These are phyloP conservation scores for Kryptolebias ocellatus DNA, from an alignment of 2,797 vertebrate species.

Conservation along the genomic window DNA sequence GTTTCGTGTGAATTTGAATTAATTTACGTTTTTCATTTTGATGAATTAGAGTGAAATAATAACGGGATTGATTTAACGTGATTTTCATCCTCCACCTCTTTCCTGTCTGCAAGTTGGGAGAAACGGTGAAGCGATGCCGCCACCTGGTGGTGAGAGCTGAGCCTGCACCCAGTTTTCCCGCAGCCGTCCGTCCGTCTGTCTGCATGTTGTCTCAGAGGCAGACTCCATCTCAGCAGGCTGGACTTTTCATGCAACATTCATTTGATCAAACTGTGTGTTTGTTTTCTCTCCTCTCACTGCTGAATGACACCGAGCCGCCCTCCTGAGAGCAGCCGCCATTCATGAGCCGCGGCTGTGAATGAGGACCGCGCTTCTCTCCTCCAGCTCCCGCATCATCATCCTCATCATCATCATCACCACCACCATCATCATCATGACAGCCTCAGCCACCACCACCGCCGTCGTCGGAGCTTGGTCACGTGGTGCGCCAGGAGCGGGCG, in stretches of 20 bases:
- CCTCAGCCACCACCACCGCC: constrained; percentile 40
- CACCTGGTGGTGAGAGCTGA: constrained; percentile 34
- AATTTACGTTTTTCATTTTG: no score
- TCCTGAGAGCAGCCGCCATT: constrained; percentile 38
- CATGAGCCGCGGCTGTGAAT: constrained; percentile 52
- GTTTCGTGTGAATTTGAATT: no score
- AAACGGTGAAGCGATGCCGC: constrained; percentile 28
- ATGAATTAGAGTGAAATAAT: no score
- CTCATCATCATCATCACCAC: constrained; percentile 26
- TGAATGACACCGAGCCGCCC: no score
- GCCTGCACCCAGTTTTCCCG: constrained; percentile 32
- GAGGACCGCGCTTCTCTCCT: constrained; percentile 46
- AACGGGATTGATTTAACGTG: no score
- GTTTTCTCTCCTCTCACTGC: background rate
- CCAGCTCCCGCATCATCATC: constrained; percentile 57
- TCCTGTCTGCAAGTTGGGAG: no score
- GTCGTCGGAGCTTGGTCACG: constrained; percentile 59
- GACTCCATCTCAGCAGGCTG: background rate
- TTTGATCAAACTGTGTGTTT: no score
- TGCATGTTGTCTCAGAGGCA: background rate
- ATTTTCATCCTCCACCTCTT: no score
- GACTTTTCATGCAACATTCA: background rate
- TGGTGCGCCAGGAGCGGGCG: constrained; percentile 67
- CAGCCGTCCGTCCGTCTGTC: constrained; percentile 1
- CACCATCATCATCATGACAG: constrained; percentile 50